Base-by-base conservation (phyloP, 2,888 invertebrate genomes). In the Acronicta psi region DNA sequence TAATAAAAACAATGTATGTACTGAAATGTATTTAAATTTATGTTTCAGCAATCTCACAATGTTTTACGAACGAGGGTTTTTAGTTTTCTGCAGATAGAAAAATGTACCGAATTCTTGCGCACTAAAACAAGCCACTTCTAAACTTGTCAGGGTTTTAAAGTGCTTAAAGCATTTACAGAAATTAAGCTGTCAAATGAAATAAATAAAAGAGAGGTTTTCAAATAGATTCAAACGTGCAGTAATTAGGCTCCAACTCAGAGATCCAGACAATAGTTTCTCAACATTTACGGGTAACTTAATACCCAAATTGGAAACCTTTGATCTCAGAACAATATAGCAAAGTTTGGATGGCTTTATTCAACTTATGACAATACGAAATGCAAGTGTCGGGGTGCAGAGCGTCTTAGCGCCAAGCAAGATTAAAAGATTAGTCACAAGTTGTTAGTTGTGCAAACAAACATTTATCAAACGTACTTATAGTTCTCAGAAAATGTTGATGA, bases 401-500 rank as follows among this genome's bases (percentile, higher is more conserved):
- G 45, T 45, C 67, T 73, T 58, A 61, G 41, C 57, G 23, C 59
- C 43, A 31, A 67, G 51, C 52, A 16, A 73, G 73, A 74, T 75
- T 73, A 75, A 62, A 46, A 59, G 70, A 75, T 73, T 70, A 70
- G 52, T 47, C 58, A 37, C 51, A 59, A 68, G 42, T 74, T 67
- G 66, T 61, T 69, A 72, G 57, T 73, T 59, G 44, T n/a, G 14
- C 70, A 56, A 72, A 72, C 72, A 71, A 73, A 62, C 73, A 65
- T 73, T 69, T 58, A 59, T 60, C 62, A 72, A 60, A 59, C 13
- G 42, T 47, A 17, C 51, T 63, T 55, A 49, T 37, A 52, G 29
- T 37, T 56, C 45, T 64, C 36, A 53, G 37, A 59, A 56, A 54
- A 42, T 18, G 47, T 20, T 43, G 37, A 40, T 41, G 8, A 56